Evolutionary conservation across 1,140 invertebrate genomes (phyloP).

Genomic region (Drosophila insularis): DNA sequence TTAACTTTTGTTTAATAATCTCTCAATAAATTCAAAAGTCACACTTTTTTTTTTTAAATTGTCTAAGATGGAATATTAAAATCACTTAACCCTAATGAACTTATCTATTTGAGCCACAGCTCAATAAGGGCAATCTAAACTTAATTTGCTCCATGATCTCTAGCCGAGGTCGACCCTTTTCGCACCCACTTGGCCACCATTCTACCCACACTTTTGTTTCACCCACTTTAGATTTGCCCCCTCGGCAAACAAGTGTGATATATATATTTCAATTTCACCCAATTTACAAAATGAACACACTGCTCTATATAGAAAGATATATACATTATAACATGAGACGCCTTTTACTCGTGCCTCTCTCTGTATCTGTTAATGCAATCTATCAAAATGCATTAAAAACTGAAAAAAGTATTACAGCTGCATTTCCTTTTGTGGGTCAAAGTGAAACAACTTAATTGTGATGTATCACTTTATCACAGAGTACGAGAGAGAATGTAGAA

Average conservation of each 20-base stretch:
- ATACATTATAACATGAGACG: background rate
- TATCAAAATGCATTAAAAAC: conserved; percentile 75
- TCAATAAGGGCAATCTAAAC: background rate
- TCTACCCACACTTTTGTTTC: conserved; percentile 24
- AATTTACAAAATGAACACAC: conserved; percentile 68
- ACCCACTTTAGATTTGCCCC: conserved; percentile 14
- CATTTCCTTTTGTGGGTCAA: conserved; percentile 60
- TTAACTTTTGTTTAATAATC: too few relatives aligned
- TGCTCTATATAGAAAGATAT: conserved; percentile 40
- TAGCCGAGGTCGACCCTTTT: conserved; percentile 58
- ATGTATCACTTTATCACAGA: conserved; percentile 41
- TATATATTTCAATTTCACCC: conserved; percentile 40
- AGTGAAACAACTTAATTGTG: conserved; percentile 68
- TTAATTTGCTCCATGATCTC: conserved; percentile 20
- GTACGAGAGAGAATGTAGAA: conserved; percentile 8
- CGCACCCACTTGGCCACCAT: conserved; percentile 40
- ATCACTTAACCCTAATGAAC: conserved; percentile 1
- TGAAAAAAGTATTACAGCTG: conserved; percentile 28
- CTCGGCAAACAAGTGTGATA: background rate
- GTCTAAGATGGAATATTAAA: background rate
- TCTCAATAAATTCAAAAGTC: too few relatives aligned
- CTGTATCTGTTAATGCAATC: conserved; percentile 64
- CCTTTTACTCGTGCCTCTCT: background rate
- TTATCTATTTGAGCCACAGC: background rate
- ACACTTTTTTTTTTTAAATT: too few relatives aligned